Base-by-base conservation (phyloP, 2,797 vertebrate species). In the Hapalemur alaotrensis region DNA sequence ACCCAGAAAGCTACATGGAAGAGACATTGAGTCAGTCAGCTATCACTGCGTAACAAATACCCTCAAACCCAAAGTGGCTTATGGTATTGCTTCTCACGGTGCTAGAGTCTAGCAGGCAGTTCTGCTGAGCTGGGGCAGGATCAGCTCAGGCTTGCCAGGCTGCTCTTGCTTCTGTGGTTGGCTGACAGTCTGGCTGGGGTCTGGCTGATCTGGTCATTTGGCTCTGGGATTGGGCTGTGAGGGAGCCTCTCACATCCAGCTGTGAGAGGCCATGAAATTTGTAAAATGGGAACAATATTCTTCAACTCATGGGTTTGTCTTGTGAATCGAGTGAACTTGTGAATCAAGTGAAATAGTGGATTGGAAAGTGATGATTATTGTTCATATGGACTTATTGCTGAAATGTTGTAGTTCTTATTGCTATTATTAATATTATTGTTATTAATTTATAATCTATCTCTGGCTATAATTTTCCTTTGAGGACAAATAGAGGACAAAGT, bases 401-500 rank as follows among this genome's bases (percentile, higher is more conserved):
- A 91, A 28, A 12, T n/a, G 4, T 69, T 88, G 88, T 17, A 43
- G 48, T 25, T 61, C 75, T 79, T 67, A 79, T 79, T 92, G 70
- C 69, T 78, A 32, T 69, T 95, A 89, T 93, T 90, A 85, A 86
- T 63, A 79, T n/a, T 73, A 79, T 38, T 73, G 85, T 83, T 94
- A 87, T 83, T 95, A 67, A 95, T 87, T 92, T 83, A 81, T 94
- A 83, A 75, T 82, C 76, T 94, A 82, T 88, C 50, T 76, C 48
- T 46, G 23, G 83, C 59, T 83, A 65, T 59, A 78, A 32, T 96
- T 91, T 97, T 78, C 92, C 87, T 93, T 82, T 4, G 54, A 25
- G 52, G 52, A 54, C 52, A 54, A 54, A 91, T 76, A 75, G 91
- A 97, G 90, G 83, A 89, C 86, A 86, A 93, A 96, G 92, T 92